Evolutionary conservation across 2,797 vertebrate genomes (phyloP).

Genomic region (Cyclopterus lumpus): DNA sequence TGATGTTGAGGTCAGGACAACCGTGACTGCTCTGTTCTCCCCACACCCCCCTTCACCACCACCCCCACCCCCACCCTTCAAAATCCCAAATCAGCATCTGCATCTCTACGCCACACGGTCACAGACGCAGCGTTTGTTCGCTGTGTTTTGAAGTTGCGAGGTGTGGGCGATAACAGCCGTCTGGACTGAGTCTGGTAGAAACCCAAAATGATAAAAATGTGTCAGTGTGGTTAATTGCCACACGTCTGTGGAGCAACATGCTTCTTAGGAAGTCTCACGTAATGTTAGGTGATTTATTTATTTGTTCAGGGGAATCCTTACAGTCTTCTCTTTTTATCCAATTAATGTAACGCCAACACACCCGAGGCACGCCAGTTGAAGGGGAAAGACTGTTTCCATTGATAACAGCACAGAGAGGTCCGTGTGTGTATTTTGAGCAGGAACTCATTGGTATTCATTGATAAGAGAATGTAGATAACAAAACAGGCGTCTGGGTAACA

Average conservation of each 20-base stretch:
- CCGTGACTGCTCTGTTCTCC: conserved; percentile 25
- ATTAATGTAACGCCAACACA: no score
- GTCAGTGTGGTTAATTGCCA: background rate
- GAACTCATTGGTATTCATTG: conserved; percentile 64
- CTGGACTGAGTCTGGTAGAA: background rate
- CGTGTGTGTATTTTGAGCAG: conserved; percentile 68
- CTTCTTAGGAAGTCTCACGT: background rate
- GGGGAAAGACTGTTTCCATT: conserved; percentile 73
- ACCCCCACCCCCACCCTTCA: conserved; percentile 13
- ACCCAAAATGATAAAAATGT: conserved; percentile 20
- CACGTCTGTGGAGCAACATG: background rate
- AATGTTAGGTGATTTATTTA: background rate
- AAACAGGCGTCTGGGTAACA: conserved; percentile 39
- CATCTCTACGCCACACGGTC: background rate
- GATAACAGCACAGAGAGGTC: conserved; percentile 64
- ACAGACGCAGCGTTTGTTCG: background rate
- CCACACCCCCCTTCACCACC: background rate
- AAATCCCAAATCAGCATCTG: background rate
- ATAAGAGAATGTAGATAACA: conserved; percentile 56
- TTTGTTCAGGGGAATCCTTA: background rate
- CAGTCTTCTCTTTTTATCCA: background rate
- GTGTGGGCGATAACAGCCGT: background rate
- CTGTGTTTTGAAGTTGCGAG: background rate
- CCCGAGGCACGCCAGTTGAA: conserved; percentile 41
- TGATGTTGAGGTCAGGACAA: conserved; percentile 1